A percentile compares a stretch with the other conserved stretches of the same genome.
phyloP scores from a whole-genome alignment of 2,113 vertebrate species.

The Corydoras maculifer region DNA sequence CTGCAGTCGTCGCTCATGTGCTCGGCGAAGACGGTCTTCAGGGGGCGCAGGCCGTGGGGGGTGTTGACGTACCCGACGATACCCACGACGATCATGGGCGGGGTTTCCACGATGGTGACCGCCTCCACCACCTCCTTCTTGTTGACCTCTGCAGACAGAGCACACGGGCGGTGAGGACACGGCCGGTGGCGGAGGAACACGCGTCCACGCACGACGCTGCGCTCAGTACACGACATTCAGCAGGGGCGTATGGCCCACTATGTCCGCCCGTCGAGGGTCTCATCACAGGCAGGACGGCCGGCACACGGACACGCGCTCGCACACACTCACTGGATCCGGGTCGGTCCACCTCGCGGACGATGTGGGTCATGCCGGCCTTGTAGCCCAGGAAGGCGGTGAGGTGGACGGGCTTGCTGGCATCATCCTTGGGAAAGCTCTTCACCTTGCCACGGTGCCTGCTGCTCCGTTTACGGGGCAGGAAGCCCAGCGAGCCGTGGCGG shows the following conservation, averaged over 20 bases:
- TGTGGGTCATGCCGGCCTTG: conserved; percentile 98
- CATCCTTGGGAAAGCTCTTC: conserved; percentile 97
- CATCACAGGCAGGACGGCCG: conserved; percentile 60
- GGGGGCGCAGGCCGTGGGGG: conserved; percentile 85
- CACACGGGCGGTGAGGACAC: neutral
- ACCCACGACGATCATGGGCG: conserved; percentile 93
- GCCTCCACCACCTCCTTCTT: conserved; percentile 98
- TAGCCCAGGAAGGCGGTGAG: conserved; percentile 94
- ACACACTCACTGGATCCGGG: conserved; percentile 87
- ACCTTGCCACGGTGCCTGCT: conserved; percentile 89
- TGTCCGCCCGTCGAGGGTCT: conserved; percentile 73
- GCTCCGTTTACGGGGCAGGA: conserved; percentile 91
- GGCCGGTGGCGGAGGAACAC: too few relatives aligned
- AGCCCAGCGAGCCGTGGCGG: conserved; percentile 91
- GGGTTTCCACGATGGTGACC: conserved; percentile 89
- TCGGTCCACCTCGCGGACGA: conserved; percentile 91
- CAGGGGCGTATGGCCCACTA: conserved; percentile 59
- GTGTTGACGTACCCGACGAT: conserved; percentile 87
- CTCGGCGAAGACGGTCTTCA: conserved; percentile 94
- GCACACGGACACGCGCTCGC: neutral
- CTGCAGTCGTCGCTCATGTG: conserved; percentile 97
- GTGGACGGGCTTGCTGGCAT: conserved; percentile 86
- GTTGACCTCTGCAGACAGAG: conserved; percentile 81
- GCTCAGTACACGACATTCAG: conserved; percentile 75
- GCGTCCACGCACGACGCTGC: conserved; percentile 20